These are phyloP conservation scores for Protonemura montana DNA, from an alignment of 2,888 invertebrate species.

Conservation along the genomic window DNA sequence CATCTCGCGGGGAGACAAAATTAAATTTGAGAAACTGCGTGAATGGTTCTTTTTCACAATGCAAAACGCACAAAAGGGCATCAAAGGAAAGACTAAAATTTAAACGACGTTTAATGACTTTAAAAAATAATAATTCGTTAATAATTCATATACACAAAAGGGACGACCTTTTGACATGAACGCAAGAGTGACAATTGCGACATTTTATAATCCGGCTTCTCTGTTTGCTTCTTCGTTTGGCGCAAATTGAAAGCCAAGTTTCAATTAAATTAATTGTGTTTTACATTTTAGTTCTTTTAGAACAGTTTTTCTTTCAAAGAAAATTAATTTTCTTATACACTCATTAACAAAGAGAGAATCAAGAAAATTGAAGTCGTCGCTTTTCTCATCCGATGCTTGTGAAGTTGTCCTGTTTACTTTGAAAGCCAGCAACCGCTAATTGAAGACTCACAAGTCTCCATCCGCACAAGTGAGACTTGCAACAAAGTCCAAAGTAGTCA, in stretches of 20 bases:
- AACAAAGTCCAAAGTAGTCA: conserved; percentile 12
- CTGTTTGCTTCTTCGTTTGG: neutral
- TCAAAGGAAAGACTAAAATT: neutral
- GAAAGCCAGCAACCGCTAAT: neutral
- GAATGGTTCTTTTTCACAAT: neutral
- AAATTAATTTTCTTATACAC: neutral
- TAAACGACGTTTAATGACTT: neutral
- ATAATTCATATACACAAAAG: neutral
- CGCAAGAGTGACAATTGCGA: neutral
- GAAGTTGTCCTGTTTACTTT: neutral
- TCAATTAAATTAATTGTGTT: neutral
- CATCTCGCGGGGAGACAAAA: neutral
- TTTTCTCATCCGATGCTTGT: neutral
- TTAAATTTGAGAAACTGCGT: neutral
- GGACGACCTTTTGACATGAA: neutral
- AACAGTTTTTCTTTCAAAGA: neutral
- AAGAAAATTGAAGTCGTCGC: neutral
- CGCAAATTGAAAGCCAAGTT: neutral
- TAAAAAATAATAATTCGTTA: neutral
- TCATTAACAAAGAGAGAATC: neutral
- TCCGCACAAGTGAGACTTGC: neutral
- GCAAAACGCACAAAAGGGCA: neutral
- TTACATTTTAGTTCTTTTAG: neutral
- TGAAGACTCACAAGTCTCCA: neutral
- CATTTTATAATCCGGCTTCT: neutral